Evolutionary conservation across 2,888 invertebrate genomes (phyloP), one percentile per base, ranked within the genome.

Genomic region (Mythimna ferrago): DNA sequence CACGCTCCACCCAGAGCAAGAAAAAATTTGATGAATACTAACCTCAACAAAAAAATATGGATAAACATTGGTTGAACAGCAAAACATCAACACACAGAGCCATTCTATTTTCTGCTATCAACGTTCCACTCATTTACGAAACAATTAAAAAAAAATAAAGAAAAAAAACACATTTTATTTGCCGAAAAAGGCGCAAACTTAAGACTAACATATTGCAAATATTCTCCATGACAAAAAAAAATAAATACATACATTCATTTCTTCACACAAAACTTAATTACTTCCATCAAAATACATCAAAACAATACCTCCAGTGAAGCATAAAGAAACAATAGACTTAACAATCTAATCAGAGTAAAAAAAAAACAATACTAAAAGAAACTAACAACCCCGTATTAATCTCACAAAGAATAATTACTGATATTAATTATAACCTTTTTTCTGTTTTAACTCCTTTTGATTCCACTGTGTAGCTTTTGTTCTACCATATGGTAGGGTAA

Each of bases 341-440:
- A 82, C 70, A 84, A 77, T 82, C 73, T 86, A 86, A 89, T 88
- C 79, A 87, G 83, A 86, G 76, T 86, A 81, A 85, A 85, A 89
- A 89, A 88, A 89, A 88, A 88, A 90, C 89, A 86, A 88, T 89
- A 89, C 83, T 64, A 88, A 87, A 85, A 86, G 79, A 78, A 73
- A 81, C 80, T 83, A 80, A 80, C 75, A 67, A 69, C 72, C 61
- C 56, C 11, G 60, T 63, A 81, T 88, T 82, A 79, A 75, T 88
- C 86, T 81, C 69, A 94, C 92, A 94, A 94, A 92, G 92, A 92
- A 91, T 95, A 94, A 95, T 95, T 94, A 93, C 90, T 87, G 91
- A 93, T 93, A 94, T 95, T 95, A 95, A 95, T 96, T 95, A 93
- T 93, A 89, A 89, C 87, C 86, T 91, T 92, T 92, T 93, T 95